A percentile compares a stretch with the other conserved stretches of the same genome.
Conservation (phyloP, 2,113 vertebrate species). For the Macrotus californicus region DNA sequence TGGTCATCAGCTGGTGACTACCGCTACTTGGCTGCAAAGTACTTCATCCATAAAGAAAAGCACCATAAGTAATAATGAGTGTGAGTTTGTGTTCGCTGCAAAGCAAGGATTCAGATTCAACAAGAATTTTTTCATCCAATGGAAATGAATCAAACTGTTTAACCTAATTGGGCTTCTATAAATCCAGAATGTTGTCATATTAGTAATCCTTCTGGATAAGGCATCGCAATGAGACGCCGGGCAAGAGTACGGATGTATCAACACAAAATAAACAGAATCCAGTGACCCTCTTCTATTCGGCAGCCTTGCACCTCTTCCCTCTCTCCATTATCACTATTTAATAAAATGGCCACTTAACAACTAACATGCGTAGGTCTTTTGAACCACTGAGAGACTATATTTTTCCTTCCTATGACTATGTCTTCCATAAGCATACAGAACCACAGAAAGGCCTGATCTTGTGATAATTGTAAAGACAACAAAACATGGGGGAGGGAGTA, state of each 20-base stretch:
- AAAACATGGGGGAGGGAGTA: background rate
- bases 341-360: conserved; percentile 13
- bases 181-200: conserved; percentile 56
- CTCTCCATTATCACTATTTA: background rate
- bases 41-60: conserved; percentile 72
- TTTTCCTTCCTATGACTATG: background rate
- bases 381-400: background rate
- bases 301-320: background rate
- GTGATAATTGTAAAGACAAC: background rate
- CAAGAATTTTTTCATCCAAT: conserved; percentile 58
- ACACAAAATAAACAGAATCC: conserved; percentile 31
- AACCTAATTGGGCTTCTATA: conserved; percentile 46
- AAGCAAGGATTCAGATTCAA: conserved; percentile 66
- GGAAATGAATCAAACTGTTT: conserved; percentile 59
- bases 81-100: conserved; percentile 64
- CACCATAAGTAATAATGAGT: conserved; percentile 66
- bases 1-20: conserved; percentile 74
- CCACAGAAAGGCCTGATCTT: background rate
- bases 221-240: background rate
- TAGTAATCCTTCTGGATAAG: conserved; percentile 47
- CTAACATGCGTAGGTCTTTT: background rate
- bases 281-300: background rate
- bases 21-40: conserved; percentile 60
- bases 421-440: background rate
- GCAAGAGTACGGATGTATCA: background rate